Evolutionary conservation across 2,113 vertebrate genomes (phyloP).

Genomic region (Hippopotamus amphibius): DNA sequence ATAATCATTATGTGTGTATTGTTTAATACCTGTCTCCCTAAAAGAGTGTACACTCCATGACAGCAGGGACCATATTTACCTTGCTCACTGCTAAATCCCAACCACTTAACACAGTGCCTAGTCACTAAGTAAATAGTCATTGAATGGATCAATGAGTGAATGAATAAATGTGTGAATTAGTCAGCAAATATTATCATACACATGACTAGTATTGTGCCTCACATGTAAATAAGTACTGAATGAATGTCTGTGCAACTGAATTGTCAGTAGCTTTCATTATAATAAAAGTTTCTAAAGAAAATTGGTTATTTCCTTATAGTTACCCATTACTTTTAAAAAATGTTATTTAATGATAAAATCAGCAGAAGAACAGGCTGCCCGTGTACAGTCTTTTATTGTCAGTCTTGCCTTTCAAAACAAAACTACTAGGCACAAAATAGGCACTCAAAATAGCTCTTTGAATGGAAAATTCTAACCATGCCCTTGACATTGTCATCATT

Average conservation of each 20-base stretch:
- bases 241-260: conserved; percentile 11
- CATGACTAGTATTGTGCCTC: background rate
- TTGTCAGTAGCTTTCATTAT: background rate
- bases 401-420: conserved; percentile 52
- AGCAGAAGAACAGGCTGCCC: conserved; percentile 52
- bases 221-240: conserved; percentile 1
- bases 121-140: background rate
- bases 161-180: background rate
- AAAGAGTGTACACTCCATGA: background rate
- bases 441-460: conserved; percentile 26
- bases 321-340: conserved; percentile 22
- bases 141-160: background rate
- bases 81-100: background rate
- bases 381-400: conserved; percentile 52
- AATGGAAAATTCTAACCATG: conserved; percentile 61
- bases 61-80: background rate
- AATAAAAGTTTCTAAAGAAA: conserved; percentile 60
- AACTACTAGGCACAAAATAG: conserved; percentile 40
- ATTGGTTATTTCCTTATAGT: conserved; percentile 24
- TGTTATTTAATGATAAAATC: conserved; percentile 64
- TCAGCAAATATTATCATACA: background rate
- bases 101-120: background rate
- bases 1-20: background rate
- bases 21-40: background rate
- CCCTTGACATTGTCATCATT: conserved; percentile 67